Evolutionary conservation across 2,797 vertebrate species (phyloP).

Genomic region (Ctenosaura bakeri): DNA sequence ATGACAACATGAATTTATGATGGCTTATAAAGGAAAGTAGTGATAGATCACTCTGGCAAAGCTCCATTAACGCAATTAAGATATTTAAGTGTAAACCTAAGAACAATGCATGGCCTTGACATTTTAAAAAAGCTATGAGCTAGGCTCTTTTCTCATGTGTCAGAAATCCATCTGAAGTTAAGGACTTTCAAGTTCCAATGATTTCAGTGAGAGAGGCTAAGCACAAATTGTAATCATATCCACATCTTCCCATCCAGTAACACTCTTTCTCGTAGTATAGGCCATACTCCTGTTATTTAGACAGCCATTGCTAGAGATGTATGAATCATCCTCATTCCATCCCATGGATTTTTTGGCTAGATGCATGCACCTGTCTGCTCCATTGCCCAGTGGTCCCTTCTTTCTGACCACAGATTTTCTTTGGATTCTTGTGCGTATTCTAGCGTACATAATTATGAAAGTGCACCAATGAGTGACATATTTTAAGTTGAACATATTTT

Average conservation of each 20-base stretch:
- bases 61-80: conserved; percentile 29
- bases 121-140: conserved; percentile 49
- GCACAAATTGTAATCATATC: neutral
- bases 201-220: neutral
- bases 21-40: neutral
- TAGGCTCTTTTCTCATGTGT: conserved; percentile 46
- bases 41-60: neutral
- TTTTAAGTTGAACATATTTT: too few relatives aligned
- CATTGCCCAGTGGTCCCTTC: too few relatives aligned
- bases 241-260: neutral
- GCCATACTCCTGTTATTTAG: neutral
- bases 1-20: conserved; percentile 16
- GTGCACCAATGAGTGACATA: too few relatives aligned
- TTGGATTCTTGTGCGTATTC: too few relatives aligned
- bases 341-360: too few relatives aligned
- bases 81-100: conserved; percentile 12
- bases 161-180: conserved; percentile 2
- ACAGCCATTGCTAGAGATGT: too few relatives aligned
- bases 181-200: neutral
- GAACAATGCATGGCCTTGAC: conserved; percentile 8
- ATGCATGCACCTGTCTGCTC: too few relatives aligned
- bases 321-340: too few relatives aligned
- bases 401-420: too few relatives aligned
- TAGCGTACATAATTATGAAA: too few relatives aligned
- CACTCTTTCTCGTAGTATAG: neutral